Evolutionary conservation across 2,797 vertebrate species (phyloP).

Genomic region (Manis pentadactyla): DNA sequence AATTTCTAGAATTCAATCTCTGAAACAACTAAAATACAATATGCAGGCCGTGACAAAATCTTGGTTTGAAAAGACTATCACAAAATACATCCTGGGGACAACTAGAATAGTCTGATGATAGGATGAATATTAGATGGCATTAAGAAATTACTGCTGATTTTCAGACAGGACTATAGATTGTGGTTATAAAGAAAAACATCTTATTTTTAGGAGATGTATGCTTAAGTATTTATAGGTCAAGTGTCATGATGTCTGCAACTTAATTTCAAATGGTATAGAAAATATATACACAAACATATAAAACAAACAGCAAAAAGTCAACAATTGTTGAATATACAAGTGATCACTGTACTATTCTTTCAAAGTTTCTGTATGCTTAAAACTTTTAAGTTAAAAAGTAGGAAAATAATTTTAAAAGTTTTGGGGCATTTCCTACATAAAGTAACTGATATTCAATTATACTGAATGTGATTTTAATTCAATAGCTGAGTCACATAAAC

Average conservation of each 20-base stretch:
- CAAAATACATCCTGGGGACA: conserved; percentile 13
- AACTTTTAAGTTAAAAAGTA: conserved; percentile 56
- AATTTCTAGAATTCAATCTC: conserved; percentile 8
- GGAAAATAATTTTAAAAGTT: conserved; percentile 31
- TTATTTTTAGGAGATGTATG: conserved; percentile 8
- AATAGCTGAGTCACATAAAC: conserved; percentile 27
- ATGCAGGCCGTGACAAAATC: background rate
- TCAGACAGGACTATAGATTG: background rate
- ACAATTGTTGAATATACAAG: background rate
- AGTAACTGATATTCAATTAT: background rate
- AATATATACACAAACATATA: background rate
- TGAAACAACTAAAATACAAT: conserved; percentile 57
- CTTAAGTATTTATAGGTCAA: background rate
- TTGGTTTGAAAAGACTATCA: conserved; percentile 40
- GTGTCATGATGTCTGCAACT: background rate
- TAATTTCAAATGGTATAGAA: conserved; percentile 35
- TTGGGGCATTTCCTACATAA: background rate
- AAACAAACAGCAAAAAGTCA: conserved; percentile 27
- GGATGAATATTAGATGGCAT: conserved; percentile 17
- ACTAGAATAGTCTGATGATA: background rate
- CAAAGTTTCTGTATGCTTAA: background rate
- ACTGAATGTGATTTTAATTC: conserved; percentile 36
- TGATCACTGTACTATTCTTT: background rate
- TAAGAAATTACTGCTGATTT: conserved; percentile 29
- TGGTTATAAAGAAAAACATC: background rate